phyloP scores from a whole-genome alignment of 1,140 invertebrate genomes.

The Philotrypesis tridentata region DNA sequence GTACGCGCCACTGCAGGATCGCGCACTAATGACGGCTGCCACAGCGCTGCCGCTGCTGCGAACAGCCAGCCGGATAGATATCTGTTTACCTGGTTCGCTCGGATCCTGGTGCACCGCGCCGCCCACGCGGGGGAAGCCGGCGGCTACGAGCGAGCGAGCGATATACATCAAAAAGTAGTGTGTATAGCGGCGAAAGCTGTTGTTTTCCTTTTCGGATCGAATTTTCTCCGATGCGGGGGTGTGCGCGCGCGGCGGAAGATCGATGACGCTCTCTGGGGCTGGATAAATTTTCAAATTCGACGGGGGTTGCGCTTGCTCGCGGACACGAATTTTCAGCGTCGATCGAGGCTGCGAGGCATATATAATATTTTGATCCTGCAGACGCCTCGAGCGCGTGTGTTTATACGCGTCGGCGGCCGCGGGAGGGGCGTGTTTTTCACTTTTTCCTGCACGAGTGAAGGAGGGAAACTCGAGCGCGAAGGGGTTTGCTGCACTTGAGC shows the following conservation, averaged over 20 bases:
- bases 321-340: too few relatives aligned
- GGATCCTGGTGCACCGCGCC: background rate
- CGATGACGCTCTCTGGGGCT: too few relatives aligned
- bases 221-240: background rate
- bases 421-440: constrained; percentile 32
- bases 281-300: background rate
- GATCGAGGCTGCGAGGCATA: too few relatives aligned
- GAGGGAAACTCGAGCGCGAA: constrained; percentile 50
- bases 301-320: too few relatives aligned
- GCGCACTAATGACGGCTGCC: background rate
- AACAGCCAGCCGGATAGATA: background rate
- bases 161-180: background rate
- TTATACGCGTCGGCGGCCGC: too few relatives aligned
- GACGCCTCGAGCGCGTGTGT: too few relatives aligned
- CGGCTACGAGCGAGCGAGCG: background rate
- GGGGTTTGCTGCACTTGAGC: constrained; percentile 26
- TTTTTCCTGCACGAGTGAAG: too few relatives aligned
- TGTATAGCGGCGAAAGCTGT: background rate
- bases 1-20: background rate
- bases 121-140: constrained; percentile 4
- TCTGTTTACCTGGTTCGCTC: constrained; percentile 8
- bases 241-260: background rate
- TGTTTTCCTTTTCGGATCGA: background rate
- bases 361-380: too few relatives aligned
- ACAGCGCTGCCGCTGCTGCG: too few relatives aligned